phyloP scores from a whole-genome alignment of 1,140 invertebrate genomes.

The Stratiolaelaps scimitus region DNA sequence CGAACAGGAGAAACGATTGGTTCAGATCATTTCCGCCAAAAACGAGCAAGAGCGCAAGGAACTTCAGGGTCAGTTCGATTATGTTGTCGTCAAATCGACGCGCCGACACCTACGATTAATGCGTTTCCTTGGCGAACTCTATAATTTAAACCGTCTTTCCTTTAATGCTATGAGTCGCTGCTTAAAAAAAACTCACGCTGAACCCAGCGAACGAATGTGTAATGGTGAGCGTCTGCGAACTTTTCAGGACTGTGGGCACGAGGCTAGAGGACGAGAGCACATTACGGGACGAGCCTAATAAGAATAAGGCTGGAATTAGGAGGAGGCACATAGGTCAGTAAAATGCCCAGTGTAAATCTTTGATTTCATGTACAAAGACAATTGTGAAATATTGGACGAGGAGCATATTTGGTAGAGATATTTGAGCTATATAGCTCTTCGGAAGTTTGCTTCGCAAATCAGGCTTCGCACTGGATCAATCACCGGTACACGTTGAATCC shows the following conservation, averaged over 20 bases:
- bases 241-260: conserved; percentile 77
- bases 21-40: conserved; percentile 50
- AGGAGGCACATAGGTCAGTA: conserved; percentile 47
- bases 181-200: conserved; percentile 49
- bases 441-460: too few relatives aligned
- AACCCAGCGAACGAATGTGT: conserved; percentile 75
- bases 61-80: conserved; percentile 49
- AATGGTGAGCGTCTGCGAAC: conserved; percentile 78
- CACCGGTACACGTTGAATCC: too few relatives aligned
- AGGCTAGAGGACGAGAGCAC: conserved; percentile 55
- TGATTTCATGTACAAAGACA: too few relatives aligned
- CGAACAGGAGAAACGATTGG: conserved; percentile 45
- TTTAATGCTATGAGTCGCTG: conserved; percentile 76
- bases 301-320: conserved; percentile 50
- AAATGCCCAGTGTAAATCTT: too few relatives aligned
- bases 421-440: too few relatives aligned
- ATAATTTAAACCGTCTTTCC: conserved; percentile 78
- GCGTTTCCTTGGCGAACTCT: conserved; percentile 76
- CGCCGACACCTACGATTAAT: conserved; percentile 74
- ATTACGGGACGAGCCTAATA: conserved; percentile 29
- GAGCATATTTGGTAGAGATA: too few relatives aligned
- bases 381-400: too few relatives aligned
- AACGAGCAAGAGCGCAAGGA: conserved; percentile 56
- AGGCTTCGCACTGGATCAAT: too few relatives aligned
- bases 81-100: conserved; percentile 60